Conservation (phyloP, 2,797 vertebrate genomes). For the Phylloscopus collybita region DNA sequence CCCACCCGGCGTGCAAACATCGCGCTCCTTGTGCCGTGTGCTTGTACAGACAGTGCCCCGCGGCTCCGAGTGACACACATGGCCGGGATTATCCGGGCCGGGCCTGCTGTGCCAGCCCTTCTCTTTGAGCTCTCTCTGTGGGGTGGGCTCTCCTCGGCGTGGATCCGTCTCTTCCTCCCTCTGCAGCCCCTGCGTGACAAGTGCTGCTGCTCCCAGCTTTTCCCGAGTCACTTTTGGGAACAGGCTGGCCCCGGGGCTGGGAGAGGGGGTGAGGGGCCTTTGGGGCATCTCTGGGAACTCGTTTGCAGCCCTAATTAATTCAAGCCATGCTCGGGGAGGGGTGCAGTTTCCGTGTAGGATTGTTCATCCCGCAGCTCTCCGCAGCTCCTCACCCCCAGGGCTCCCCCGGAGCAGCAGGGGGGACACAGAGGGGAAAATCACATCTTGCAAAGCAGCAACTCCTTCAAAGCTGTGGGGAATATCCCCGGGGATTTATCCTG, state of each 20-base stretch:
- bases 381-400: neutral
- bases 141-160: neutral
- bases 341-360: rapidly evolving
- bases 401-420: rapidly evolving
- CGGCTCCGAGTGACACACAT: neutral
- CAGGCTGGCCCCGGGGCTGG: neutral
- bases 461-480: rapidly evolving
- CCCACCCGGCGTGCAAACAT: neutral
- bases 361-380: neutral
- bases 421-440: rapidly evolving
- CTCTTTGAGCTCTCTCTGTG: rapidly evolving
- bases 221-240: neutral
- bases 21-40: rapidly evolving
- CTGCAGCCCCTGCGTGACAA: neutral
- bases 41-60: rapidly evolving
- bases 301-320: neutral
- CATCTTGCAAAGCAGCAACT: rapidly evolving
- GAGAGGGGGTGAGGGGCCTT: neutral
- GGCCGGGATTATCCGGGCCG: neutral
- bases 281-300: neutral
- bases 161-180: neutral
- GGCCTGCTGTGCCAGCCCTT: neutral
- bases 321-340: rapidly evolving
- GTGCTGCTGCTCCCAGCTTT: neutral
- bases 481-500: neutral